Evolutionary conservation across 2,113 vertebrate species (phyloP).

Genomic region (Typhlomys cinereus): DNA sequence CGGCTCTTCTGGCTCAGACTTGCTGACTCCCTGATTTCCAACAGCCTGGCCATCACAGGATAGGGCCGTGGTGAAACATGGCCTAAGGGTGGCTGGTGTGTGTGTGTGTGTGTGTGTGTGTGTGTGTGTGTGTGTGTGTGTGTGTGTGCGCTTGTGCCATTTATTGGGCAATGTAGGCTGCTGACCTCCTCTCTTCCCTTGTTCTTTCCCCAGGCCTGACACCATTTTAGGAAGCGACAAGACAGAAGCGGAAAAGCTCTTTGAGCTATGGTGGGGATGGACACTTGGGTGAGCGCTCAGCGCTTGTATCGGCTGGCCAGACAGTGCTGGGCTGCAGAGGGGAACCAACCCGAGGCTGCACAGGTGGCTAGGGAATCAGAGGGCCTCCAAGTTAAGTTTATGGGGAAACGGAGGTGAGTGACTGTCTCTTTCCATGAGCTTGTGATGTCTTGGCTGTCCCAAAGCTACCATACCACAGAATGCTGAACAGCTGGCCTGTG

Average conservation of each 20-base stretch:
- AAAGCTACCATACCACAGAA: not conserved
- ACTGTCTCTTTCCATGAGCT: not conserved
- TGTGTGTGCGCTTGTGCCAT: slow-evolving; percentile 62
- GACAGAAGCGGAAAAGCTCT: not conserved
- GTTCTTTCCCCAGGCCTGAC: not conserved
- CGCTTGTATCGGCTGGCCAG: no score
- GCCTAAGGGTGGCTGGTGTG: not conserved
- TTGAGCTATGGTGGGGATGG: rapidly evolving
- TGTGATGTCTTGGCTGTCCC: not conserved
- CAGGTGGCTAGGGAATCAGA: not conserved
- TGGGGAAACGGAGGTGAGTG: not conserved
- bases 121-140: no score
- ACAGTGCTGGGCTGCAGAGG: not conserved
- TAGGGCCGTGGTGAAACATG: not conserved
- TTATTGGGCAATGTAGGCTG: not conserved
- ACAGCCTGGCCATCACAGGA: not conserved
- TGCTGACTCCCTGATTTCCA: not conserved
- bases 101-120: no score
- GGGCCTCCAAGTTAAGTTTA: not conserved
- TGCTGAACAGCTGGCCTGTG: not conserved
- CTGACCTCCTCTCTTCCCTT: not conserved
- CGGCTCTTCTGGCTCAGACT: not conserved
- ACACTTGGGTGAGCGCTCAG: not conserved
- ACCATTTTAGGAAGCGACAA: not conserved
- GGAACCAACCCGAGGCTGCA: not conserved